phyloP scores from a whole-genome alignment of 2,797 vertebrate species.

The Microctenopoma lineatum region DNA sequence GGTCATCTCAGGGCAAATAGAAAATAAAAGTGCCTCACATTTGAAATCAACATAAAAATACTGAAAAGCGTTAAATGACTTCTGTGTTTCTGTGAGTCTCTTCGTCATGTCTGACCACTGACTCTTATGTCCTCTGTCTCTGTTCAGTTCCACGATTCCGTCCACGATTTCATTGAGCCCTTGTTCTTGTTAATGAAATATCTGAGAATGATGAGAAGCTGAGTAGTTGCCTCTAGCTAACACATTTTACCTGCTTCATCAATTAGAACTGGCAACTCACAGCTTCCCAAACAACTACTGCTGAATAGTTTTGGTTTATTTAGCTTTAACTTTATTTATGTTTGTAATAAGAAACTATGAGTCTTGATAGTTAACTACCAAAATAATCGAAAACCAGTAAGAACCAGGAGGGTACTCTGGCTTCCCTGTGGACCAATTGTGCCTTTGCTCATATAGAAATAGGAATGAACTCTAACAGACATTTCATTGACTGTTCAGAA shows the following conservation, averaged over 20 bases:
- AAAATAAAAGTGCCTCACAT: too few relatives aligned
- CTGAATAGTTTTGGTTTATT: neutral
- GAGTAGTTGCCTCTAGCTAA: neutral
- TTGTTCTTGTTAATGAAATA: too few relatives aligned
- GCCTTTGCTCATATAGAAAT: conserved; percentile 34
- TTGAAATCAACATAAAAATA: too few relatives aligned
- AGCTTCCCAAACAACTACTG: neutral
- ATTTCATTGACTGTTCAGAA: conserved; percentile 33
- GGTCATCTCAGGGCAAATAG: too few relatives aligned
- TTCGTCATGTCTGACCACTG: too few relatives aligned
- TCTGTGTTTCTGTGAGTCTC: too few relatives aligned
- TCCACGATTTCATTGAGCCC: too few relatives aligned
- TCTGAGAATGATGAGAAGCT: too few relatives aligned
- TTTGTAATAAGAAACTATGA: neutral
- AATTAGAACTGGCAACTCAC: neutral
- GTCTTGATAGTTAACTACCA: neutral
- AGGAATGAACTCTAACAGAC: conserved; percentile 35
- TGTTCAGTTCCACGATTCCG: too few relatives aligned
- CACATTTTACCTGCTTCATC: neutral
- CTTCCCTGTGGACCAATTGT: conserved; percentile 2
- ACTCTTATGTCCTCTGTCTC: too few relatives aligned
- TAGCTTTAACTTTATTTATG: neutral
- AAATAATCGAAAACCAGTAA: neutral
- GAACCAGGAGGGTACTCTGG: neutral
- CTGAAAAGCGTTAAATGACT: too few relatives aligned